phyloP scores from a whole-genome alignment of 2,797 vertebrate genomes.

The Geotrypetes seraphini region DNA sequence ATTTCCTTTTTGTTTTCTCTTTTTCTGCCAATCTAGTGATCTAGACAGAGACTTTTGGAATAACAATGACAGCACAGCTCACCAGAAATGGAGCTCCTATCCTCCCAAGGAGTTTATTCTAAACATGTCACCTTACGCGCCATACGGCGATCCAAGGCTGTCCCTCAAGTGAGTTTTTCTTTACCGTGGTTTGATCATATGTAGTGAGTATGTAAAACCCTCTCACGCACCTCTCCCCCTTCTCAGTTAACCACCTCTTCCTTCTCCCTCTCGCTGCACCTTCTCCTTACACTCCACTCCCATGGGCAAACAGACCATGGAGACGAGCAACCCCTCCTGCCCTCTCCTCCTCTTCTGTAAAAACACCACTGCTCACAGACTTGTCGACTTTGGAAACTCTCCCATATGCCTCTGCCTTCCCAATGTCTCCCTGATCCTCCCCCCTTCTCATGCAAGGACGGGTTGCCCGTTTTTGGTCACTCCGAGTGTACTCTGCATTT shows the following conservation, averaged over 20 bases:
- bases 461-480: slow-evolving; percentile 83
- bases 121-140: slow-evolving; percentile 99
- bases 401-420: not conserved
- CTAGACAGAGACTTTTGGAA: slow-evolving; percentile 99
- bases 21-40: slow-evolving; percentile 91
- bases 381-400: slow-evolving; percentile 2
- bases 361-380: slow-evolving; percentile 8
- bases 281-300: slow-evolving; percentile 58
- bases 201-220: slow-evolving; percentile 45
- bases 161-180: slow-evolving; percentile 99
- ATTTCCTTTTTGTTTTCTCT: slow-evolving; percentile 82
- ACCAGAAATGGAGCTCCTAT: slow-evolving; percentile 99
- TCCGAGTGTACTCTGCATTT: slow-evolving; percentile 43
- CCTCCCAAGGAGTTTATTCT: slow-evolving; percentile 99
- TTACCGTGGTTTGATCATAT: slow-evolving; percentile 50
- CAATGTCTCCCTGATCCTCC: slow-evolving; percentile 10
- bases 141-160: slow-evolving; percentile 96
- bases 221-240: slow-evolving; percentile 23
- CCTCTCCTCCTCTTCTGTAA: slow-evolving; percentile 13
- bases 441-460: slow-evolving; percentile 49
- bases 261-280: slow-evolving; percentile 37
- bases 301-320: slow-evolving; percentile 86
- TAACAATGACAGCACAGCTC: slow-evolving; percentile 99
- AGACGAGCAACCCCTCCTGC: slow-evolving; percentile 88
- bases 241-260: slow-evolving; percentile 29